These are phyloP conservation scores for Dromococcyx pavoninus DNA, from an alignment of 2,797 vertebrate species.

Conservation along the genomic window DNA sequence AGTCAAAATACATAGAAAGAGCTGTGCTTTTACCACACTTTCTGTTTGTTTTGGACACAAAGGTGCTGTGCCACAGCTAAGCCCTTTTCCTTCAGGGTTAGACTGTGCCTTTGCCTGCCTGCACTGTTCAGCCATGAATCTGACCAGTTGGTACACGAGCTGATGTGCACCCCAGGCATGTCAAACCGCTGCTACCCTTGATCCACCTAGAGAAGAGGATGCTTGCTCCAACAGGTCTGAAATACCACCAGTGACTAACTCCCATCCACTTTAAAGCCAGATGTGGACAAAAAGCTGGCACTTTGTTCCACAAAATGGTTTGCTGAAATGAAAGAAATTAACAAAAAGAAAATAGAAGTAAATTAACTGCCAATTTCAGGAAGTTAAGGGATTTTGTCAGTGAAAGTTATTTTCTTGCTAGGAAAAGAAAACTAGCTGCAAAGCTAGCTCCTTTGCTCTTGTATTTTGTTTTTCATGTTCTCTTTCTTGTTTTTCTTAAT, in stretches of 20 bases:
- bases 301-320: background rate
- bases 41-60: background rate
- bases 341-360: background rate
- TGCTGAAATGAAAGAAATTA: background rate
- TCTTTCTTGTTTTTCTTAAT: background rate
- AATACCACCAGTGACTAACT: background rate
- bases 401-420: background rate
- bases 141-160: rapidly evolving
- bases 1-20: background rate
- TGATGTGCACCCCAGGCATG: background rate
- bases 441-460: background rate
- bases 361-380: background rate
- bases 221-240: background rate
- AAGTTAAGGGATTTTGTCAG: background rate
- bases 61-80: background rate
- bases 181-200: background rate
- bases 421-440: background rate
- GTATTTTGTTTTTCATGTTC: background rate
- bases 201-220: background rate
- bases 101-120: background rate
- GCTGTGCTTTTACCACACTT: background rate
- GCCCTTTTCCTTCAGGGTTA: background rate
- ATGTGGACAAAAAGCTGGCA: background rate
- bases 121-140: background rate
- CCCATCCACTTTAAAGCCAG: background rate